Evolutionary conservation across 2,113 vertebrate genomes (phyloP).

Genomic region (Sapajus apella): DNA sequence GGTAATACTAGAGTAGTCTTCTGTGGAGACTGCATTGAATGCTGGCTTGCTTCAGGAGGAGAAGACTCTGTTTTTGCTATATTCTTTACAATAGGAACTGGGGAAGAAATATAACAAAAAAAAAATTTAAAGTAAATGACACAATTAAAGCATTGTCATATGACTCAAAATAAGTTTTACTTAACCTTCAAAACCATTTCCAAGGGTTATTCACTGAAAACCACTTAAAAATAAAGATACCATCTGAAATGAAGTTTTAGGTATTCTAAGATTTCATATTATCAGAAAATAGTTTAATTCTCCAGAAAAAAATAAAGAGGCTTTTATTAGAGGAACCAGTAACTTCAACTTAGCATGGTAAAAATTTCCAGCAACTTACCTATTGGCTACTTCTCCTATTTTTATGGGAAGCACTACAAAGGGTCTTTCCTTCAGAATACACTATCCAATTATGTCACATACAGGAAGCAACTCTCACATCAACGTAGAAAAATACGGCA

Average conservation of each 20-base stretch:
- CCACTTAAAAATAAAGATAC: constrained; percentile 63
- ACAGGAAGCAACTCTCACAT: constrained; percentile 37
- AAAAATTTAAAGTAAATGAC: constrained; percentile 77
- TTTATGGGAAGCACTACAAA: constrained; percentile 3
- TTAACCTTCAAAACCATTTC: constrained; percentile 74
- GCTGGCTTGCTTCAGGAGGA: constrained; percentile 88
- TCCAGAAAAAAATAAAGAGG: constrained; percentile 22
- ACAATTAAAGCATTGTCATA: constrained; percentile 55
- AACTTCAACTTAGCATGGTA: background rate
- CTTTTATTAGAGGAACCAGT: constrained; percentile 2
- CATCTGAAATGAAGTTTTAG: constrained; percentile 47
- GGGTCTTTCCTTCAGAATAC: constrained; percentile 36
- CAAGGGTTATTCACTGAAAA: constrained; percentile 63
- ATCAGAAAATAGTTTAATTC: constrained; percentile 36
- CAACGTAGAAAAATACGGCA: constrained; percentile 40
- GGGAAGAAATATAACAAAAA: constrained; percentile 75
- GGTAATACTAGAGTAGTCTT: constrained; percentile 86
- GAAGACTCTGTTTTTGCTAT: constrained; percentile 86
- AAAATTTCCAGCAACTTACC: constrained; percentile 44
- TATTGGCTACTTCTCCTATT: constrained; percentile 31
- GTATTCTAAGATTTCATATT: constrained; percentile 49
- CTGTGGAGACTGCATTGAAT: constrained; percentile 91
- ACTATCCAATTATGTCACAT: background rate
- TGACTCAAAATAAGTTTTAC: constrained; percentile 18
- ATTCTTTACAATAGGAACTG: constrained; percentile 90